Conservation (phyloP, 2,797 vertebrate species). For the Kryptopterus vitreolus region DNA sequence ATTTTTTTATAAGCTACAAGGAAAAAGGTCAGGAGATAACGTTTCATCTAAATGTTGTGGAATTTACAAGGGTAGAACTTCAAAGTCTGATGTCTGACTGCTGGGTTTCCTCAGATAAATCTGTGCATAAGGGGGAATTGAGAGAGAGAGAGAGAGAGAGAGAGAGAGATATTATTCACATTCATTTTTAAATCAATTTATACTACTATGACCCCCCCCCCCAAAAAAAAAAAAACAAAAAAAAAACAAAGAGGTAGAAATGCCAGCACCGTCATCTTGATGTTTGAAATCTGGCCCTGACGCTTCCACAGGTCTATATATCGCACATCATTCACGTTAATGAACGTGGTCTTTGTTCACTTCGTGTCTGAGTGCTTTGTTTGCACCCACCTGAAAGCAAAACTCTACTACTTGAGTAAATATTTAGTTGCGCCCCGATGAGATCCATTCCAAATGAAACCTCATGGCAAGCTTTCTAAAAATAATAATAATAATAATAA, state of each 20-base stretch:
- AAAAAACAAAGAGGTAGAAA: not conserved
- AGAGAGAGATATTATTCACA: not conserved
- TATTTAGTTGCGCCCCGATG: not conserved
- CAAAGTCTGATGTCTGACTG: not conserved
- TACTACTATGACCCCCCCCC: not conserved
- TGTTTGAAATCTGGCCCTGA: not conserved
- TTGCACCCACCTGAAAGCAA: not conserved
- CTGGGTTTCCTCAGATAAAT: not conserved
- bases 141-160: not conserved
- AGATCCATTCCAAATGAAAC: not conserved
- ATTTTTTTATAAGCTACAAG: not conserved
- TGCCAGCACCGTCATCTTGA: not conserved
- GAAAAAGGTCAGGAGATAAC: slow-evolving; percentile 1
- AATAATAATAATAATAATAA: too few species aligned
- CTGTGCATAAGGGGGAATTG: not conserved
- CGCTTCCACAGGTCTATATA: not conserved
- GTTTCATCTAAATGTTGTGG: slow-evolving; percentile 15
- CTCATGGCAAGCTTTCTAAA: not conserved
- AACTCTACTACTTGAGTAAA: not conserved
- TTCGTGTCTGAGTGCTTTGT: not conserved
- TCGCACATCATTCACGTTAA: not conserved
- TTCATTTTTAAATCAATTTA: not conserved
- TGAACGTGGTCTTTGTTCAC: slow-evolving; percentile 2
- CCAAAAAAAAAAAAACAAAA: too few species aligned
- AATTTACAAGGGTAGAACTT: slow-evolving; percentile 7